phyloP scores from a whole-genome alignment of 1,140 invertebrate genomes.

The Periplaneta americana region DNA sequence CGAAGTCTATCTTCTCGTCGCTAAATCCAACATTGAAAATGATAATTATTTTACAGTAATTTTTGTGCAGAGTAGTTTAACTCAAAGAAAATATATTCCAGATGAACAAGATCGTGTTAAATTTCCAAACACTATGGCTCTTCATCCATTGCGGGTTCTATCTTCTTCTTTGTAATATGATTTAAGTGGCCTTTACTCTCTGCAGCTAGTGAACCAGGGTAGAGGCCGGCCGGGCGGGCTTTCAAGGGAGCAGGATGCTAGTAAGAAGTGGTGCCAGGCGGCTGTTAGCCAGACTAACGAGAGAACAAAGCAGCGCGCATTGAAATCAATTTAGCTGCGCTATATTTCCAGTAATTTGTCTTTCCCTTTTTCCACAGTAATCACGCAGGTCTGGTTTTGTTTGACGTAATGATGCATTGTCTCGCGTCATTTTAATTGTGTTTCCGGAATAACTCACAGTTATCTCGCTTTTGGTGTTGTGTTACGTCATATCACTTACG shows the following conservation, averaged over 20 bases:
- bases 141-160: not conserved
- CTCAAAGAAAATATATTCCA: too few species aligned
- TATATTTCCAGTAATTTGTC: not conserved
- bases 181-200: not conserved
- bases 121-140: not conserved
- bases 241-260: not conserved
- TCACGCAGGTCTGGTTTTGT: not conserved
- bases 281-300: not conserved
- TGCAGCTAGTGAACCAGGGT: not conserved
- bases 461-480: too few species aligned
- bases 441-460: too few species aligned
- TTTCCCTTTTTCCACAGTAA: not conserved
- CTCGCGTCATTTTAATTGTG: not conserved
- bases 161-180: not conserved
- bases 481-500: too few species aligned
- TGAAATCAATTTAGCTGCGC: not conserved
- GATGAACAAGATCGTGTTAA: not conserved
- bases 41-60: too few species aligned
- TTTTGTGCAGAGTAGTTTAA: too few species aligned
- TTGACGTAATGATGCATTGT: not conserved
- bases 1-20: too few species aligned
- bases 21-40: too few species aligned
- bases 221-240: not conserved
- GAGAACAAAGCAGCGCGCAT: not conserved
- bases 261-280: not conserved